These are phyloP conservation scores for Petrosia ficiformis DNA, from an alignment of 37 sponge, comb jelly and placozoan species.

Conservation along the genomic window DNA sequence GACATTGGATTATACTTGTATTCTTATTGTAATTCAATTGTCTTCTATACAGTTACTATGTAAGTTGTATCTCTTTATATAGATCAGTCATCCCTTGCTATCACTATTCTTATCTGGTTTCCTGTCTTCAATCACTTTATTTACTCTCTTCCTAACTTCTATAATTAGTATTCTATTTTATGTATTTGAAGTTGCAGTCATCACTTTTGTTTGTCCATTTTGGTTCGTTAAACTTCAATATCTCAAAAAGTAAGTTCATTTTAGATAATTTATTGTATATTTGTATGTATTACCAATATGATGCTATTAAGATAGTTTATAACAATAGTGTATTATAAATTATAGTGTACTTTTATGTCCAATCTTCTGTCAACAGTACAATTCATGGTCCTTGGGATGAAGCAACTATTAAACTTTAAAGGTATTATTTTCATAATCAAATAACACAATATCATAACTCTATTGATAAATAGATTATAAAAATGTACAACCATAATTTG, in stretches of 20 bases:
- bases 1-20: no score
- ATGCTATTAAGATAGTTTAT: background rate
- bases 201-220: constrained; percentile 48
- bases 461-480: no score
- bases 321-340: no score
- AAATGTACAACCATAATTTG: no score
- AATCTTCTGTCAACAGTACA: constrained; percentile 54
- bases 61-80: no score
- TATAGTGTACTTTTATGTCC: no score
- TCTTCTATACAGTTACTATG: no score
- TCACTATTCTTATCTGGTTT: background rate
- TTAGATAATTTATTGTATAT: background rate
- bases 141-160: constrained; percentile 5
- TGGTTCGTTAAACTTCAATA: constrained; percentile 53
- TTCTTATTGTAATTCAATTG: no score
- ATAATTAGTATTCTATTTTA: constrained; percentile 27
- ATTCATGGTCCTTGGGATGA: constrained; percentile 94
- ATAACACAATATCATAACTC: no score
- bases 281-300: background rate
- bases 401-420: constrained; percentile 42
- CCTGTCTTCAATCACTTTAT: background rate
- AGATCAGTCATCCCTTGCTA: background rate
- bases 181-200: constrained; percentile 9
- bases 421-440: no score
- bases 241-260: constrained; percentile 59